Base-by-base conservation (phyloP, 2,888 invertebrate genomes). In the Leptopilina syphax region DNA sequence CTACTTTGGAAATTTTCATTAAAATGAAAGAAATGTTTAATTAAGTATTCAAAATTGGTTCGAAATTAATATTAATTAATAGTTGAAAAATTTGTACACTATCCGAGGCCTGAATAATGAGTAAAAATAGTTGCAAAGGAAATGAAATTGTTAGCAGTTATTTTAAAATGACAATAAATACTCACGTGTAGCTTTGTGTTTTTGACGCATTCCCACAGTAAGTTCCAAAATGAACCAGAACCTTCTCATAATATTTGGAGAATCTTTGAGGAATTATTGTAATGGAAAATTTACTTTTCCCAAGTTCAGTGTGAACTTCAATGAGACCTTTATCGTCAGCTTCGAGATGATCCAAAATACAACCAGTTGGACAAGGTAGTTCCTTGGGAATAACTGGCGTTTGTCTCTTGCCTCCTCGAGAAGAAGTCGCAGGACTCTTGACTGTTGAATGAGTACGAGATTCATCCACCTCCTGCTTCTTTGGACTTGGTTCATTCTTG, bases 241-340 rank as follows among this genome's bases (percentile, higher is more conserved):
- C 4, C 57, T 57, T 60, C 13, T 73, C 27, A 34, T 34, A 73
- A 34, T n/a, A 73, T 41, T 60, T 12, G 3, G n/a, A 1, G 0
- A 73, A 73, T 57, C 41, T 73, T 0, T 34, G 27, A 9, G 73
- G 73, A 34, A 73, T n/a, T 6, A 73, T 9, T 9, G 73, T 73
- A 3, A 73, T 57, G 10, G 54, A 34, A 41, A 34, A 73, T 27
- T 2, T 60, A 27, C n/a, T n/a, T 10, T 73, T 41, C 5, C n/a
- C 34, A 34, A 73, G 73, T 5, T n/a, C 34, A 57, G 57, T 41
- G 13, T 77, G 24, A 24, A 77, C 78, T 79, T 83, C 60, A 27
- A 78, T 12, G 41, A 70, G 3, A 8, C 82, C 83, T 41, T 0
- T 8, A 10, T 60, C 13, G 9, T 7, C 13, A 41, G 18, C n/a